Evolutionary conservation across 2,113 vertebrate genomes (phyloP).

Genomic region (Castor canadensis): DNA sequence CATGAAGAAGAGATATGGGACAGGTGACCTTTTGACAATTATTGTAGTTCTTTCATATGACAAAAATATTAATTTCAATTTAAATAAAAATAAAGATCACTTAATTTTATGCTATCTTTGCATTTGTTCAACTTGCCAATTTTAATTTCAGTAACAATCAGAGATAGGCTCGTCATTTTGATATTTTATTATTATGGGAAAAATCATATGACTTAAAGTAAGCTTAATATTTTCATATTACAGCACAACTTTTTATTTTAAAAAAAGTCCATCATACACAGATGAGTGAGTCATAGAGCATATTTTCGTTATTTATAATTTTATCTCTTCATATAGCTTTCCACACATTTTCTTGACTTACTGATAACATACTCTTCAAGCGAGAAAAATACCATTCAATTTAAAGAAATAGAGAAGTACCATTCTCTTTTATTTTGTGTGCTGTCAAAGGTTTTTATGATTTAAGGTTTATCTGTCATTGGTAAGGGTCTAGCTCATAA

Average conservation of each 20-base stretch:
- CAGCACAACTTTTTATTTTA: neutral
- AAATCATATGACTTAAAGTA: neutral
- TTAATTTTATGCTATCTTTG: neutral
- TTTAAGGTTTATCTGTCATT: conserved; percentile 68
- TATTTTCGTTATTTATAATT: conserved; percentile 50
- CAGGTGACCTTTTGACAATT: neutral
- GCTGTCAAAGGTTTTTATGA: conserved; percentile 62
- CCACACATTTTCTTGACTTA: conserved; percentile 52
- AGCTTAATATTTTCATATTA: neutral
- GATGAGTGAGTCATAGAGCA: neutral
- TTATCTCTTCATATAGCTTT: conserved; percentile 60
- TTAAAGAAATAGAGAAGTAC: neutral
- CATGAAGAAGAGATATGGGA: neutral
- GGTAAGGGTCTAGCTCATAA: conserved; percentile 64
- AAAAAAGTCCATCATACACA: conserved; percentile 44
- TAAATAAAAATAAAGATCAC: neutral
- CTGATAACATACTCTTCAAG: conserved; percentile 33
- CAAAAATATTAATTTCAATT: conserved; percentile 7
- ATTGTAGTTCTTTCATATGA: neutral
- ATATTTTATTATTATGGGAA: neutral
- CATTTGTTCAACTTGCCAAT: neutral
- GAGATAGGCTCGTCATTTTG: neutral
- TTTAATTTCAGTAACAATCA: conserved; percentile 17
- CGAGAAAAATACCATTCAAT: conserved; percentile 45
- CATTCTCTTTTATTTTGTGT: neutral